Base-by-base conservation (phyloP, 2,888 invertebrate species). In the Lepeophtheirus nordmannii region DNA sequence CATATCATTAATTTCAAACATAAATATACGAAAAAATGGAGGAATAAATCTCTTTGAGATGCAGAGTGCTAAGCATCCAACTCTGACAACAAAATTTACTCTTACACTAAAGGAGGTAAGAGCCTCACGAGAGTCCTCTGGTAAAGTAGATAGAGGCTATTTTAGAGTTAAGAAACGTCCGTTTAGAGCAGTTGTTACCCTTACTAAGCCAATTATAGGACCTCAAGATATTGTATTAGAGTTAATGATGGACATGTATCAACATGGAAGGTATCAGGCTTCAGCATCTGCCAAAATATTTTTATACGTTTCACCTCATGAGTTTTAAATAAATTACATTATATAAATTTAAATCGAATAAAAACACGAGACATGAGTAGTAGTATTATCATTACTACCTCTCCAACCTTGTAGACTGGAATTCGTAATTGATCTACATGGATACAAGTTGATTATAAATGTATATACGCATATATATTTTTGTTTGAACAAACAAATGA, bases 1-100 rank as follows among this genome's bases (percentile, higher is more conserved):
- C 76, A 87, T 97, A 71, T 88, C 92, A 0, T 85, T 97, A 72
- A 87, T 89, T 0, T 87, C 91, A 30, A 86, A 88, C 74, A 78
- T 88, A 66, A 84, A 84, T 39, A 40, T 62, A 17, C 17, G 17
- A 11, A 38, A 64, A 80, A 90, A 53, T 84, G 86, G 7, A 71
- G 78, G 1, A 72, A 78, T 86, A 46, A 86, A 88, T 66, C 79
- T 96, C 10, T 94, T 96, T 76, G 89, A 89, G 10, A 86, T 96
- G 82, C 80, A 86, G 37, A 91, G 91, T 0, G 89, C 89, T 0
- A 78, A 80, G 46, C 85, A 85, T 80, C 78, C 81, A 7, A 81
- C 82, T 38, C 84, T 86, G 1, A 80, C 80, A 39, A 84, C 87
- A 67, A 82, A 83, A 68, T 94, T 93, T 75, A 80, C 82, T 62